phyloP scores from a whole-genome alignment of 2,888 invertebrate species.

The Stegophylla sp. region DNA sequence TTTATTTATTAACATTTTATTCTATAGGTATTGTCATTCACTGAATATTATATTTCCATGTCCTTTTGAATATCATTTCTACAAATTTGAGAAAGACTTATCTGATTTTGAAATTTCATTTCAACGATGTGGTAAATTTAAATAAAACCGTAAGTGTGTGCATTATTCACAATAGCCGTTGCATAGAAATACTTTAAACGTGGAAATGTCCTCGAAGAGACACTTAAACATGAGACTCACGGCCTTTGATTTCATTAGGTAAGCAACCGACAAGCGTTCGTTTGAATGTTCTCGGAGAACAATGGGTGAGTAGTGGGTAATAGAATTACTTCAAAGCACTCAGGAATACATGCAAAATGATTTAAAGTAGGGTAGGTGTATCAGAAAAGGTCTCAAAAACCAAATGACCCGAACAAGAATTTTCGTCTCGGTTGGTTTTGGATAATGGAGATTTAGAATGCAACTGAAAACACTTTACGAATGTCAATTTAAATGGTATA shows the following conservation, averaged over 20 bases:
- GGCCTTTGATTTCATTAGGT: neutral
- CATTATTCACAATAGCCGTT: neutral
- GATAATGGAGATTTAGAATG: too few species aligned
- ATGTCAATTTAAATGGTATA: too few species aligned
- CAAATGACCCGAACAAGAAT: neutral
- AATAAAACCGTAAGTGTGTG: too few species aligned
- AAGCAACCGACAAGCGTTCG: neutral
- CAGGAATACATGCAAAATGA: neutral
- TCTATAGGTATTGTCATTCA: too few species aligned
- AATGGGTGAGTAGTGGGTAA: neutral
- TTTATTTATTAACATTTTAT: too few species aligned
- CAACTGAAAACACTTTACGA: too few species aligned
- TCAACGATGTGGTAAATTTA: too few species aligned
- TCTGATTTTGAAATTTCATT: too few species aligned
- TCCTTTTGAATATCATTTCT: too few species aligned
- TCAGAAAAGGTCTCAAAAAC: neutral
- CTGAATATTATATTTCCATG: too few species aligned
- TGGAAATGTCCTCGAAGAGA: neutral
- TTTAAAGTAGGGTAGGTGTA: neutral
- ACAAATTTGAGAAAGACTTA: too few species aligned
- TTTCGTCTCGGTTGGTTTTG: neutral
- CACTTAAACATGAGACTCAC: neutral
- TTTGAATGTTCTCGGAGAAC: neutral
- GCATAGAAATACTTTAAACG: neutral
- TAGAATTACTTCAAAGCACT: neutral